Evolutionary conservation across 2,113 vertebrate species (phyloP).

Genomic region (Phodopus roborovskii): DNA sequence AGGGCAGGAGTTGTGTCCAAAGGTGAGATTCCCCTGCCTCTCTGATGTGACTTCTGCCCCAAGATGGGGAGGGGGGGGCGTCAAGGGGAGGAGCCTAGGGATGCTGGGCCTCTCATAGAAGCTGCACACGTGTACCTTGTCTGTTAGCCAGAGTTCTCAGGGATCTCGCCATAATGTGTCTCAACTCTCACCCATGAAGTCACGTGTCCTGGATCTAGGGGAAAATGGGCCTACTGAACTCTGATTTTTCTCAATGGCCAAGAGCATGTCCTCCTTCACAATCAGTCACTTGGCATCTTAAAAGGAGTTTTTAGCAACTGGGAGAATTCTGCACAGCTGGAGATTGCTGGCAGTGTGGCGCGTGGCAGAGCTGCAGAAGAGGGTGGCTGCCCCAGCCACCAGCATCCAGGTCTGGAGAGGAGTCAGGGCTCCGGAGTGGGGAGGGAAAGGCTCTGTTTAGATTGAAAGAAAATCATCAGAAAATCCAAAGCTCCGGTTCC

Average conservation of each 20-base stretch:
- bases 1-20: neutral
- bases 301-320: constrained; percentile 36
- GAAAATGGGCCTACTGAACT: too few relatives aligned
- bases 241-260: neutral
- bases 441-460: constrained; percentile 54
- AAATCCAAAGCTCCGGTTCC: constrained; percentile 63
- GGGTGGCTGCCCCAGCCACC: neutral
- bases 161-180: neutral
- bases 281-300: neutral
- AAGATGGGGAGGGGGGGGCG: accelerated
- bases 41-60: neutral
- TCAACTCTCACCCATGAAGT: neutral
- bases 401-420: neutral
- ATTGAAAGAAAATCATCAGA: constrained; percentile 64
- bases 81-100: accelerated
- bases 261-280: neutral
- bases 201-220: neutral
- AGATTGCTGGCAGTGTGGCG: constrained; percentile 17
- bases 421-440: neutral
- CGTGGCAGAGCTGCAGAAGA: constrained; percentile 30
- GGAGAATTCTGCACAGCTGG: constrained; percentile 20
- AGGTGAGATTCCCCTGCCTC: neutral
- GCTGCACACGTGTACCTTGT: neutral
- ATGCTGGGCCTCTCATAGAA: neutral
- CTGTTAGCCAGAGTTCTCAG: neutral